Base-by-base conservation (phyloP, 2,113 vertebrate species). In the Antidorcas marsupialis region DNA sequence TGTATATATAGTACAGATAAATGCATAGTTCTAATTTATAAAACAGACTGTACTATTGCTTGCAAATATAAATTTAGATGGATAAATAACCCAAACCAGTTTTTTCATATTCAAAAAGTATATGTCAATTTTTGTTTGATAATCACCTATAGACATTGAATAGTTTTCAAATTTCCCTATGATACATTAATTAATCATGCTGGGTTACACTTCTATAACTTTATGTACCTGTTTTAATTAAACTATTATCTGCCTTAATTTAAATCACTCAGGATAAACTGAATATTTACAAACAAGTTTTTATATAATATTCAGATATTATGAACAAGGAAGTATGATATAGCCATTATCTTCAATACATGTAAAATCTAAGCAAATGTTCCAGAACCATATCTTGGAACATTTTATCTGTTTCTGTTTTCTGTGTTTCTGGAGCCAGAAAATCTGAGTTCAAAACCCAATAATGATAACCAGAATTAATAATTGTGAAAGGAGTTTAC, bases 51-150 rank as follows among this genome's bases (percentile, higher is more conserved):
- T 28, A 60, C 74, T 64, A 0, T 62, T 64, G 9, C 62, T 86
- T 78, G 1, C 78, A 50, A 62, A 45, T 86, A 50, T 93, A 30
- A 76, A 39, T 82, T 79, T 82, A 28, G 15, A 39, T 59, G 12
- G 1, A 13, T 33, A 79, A 83, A 45, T 4, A 91, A 8, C 2
- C 14, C 4, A 87, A 10, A 0, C 1, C 36, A 91, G 2, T 71
- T 92, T 10, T 96, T 89, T 33, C 1, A 79, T 19, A 88, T 19
- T 94, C 17, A 82, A 95, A 90, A 78, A 62, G 62, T 21, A 3
- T 36, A 7, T 39, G 2, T 25, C 2, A 6, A 62, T 84, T 52
- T 27, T 59, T 82, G 64, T 39, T 91, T 95, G 83, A 81, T 83
- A 62, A 96, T 17, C 1, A 53, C 2, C 45, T 74, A 85, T 39